Conservation (phyloP, 2,113 vertebrate genomes). For the Cyrtonyx montezumae region DNA sequence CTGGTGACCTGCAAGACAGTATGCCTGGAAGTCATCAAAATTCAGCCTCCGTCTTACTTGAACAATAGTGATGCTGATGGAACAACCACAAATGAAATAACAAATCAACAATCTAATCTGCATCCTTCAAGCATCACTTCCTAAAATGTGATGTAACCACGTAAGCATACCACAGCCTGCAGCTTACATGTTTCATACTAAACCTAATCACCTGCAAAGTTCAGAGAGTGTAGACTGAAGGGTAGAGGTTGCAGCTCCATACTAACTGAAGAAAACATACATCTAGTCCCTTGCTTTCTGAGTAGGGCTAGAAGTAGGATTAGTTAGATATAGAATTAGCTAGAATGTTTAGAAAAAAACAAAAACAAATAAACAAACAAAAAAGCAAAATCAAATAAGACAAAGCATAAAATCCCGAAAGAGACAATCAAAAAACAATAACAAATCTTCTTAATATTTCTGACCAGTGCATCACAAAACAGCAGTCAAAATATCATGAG, state of each 20-base stretch:
- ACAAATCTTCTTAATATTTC: not conserved
- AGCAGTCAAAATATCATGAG: not conserved
- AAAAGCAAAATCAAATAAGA: not conserved
- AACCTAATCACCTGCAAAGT: not conserved
- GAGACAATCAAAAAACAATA: not conserved
- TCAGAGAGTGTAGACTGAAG: not conserved
- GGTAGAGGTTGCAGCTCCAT: not conserved
- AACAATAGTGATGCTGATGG: not conserved
- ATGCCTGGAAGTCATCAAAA: conserved; percentile 6
- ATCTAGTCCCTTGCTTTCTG: not conserved
- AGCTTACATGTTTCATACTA: not conserved
- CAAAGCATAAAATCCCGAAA: not conserved
- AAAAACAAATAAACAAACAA: not conserved
- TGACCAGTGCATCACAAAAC: not conserved
- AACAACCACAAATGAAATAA: conserved; percentile 22
- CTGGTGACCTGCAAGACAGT: not conserved
- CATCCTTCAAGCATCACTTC: conserved; percentile 52
- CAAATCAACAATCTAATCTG: conserved; percentile 52
- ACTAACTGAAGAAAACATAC: not conserved
- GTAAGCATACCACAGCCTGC: not conserved
- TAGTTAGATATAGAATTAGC: not conserved
- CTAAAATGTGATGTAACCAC: conserved; percentile 48
- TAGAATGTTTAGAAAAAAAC: not conserved
- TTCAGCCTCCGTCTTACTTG: not conserved
- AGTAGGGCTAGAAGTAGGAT: not conserved